Conservation (phyloP, 2,888 invertebrate genomes). For the Pachycephus smyrnensis region DNA sequence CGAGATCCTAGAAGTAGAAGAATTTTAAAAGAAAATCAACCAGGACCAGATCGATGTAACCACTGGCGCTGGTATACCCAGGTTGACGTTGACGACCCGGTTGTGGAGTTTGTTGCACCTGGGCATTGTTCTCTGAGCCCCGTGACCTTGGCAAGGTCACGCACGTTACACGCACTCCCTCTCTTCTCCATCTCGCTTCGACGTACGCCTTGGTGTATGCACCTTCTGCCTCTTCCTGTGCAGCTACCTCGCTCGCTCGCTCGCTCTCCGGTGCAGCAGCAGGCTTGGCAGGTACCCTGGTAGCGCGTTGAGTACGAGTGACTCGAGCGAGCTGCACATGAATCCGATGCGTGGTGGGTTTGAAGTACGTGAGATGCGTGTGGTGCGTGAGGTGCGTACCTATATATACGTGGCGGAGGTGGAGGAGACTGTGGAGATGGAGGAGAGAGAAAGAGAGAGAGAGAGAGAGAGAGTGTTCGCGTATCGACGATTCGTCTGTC, state of each 20-base stretch:
- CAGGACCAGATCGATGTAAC: background rate
- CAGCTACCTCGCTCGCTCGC: background rate
- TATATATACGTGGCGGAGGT: too few relatives aligned
- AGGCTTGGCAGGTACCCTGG: background rate
- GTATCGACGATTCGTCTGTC: too few relatives aligned
- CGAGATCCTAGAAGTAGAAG: too few relatives aligned
- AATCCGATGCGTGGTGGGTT: too few relatives aligned
- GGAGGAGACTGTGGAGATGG: too few relatives aligned
- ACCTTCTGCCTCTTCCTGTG: slow-evolving; percentile 5
- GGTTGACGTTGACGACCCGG: too few relatives aligned
- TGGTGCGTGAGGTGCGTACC: too few relatives aligned
- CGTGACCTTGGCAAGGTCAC: slow-evolving; percentile 61
- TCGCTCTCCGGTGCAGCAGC: background rate
- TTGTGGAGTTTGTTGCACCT: slow-evolving; percentile 50
- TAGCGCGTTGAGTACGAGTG: background rate
- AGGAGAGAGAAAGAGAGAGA: too few relatives aligned
- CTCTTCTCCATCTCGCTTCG: background rate
- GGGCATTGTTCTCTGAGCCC: slow-evolving; percentile 54
- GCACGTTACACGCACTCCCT: slow-evolving; percentile 38
- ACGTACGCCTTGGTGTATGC: slow-evolving; percentile 7
- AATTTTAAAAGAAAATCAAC: too few relatives aligned
- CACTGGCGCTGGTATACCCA: background rate
- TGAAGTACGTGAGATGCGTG: too few relatives aligned
- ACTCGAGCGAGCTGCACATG: background rate
- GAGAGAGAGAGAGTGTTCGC: too few relatives aligned